Base-by-base conservation (phyloP, 2,888 invertebrate genomes). In the Argyra leucocephala region DNA sequence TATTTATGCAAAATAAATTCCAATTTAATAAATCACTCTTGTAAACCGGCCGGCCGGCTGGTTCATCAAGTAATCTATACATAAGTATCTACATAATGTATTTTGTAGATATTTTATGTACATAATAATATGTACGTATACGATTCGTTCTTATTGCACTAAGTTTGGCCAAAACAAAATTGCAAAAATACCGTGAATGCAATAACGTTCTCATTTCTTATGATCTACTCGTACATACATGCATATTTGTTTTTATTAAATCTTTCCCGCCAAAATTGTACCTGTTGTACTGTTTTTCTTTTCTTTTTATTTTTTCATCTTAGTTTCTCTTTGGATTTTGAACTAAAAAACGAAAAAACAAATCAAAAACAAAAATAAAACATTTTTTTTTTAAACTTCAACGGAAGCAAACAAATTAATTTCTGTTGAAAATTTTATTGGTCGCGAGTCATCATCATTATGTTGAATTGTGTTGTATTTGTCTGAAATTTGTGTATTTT, bases 321-420 rank as follows among this genome's bases (percentile, higher is more conserved):
- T 18, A 18, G 18, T 1, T 3, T 48, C 15, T 48, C 18, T 48
- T 18, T 31, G 31, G 31, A 12, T 31, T 31, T 31, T 12, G 9
- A n/a, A n/a, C 31, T 31, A 31, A 4, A 31, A 31, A 2, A 31
- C 7, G 12, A 31, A 31, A 3, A 31, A 2, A 31, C 1, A 31
- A 31, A 31, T 1, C 4, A 6, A 31, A 31, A 31, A 31, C 7
- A 12, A 31, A 31, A 31, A 31, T 31, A 31, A 2, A 31, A 31
- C 7, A 18, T 18, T 18, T 18, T 48, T n/a, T 48, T 48, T 48
- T 3, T 3, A 48, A 48, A 48, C 18, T 48, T 48, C 2, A 48
- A 48, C 48, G 48, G 48, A 48, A 48, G 48, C 48, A 48, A 48
- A 48, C 48, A 48, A 48, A 48, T 48, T 48, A 48, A 48, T 48